Evolutionary conservation across 2,113 vertebrate species (phyloP), one percentile per base, ranked within the genome.

Genomic region (Archocentrus centrarchus): DNA sequence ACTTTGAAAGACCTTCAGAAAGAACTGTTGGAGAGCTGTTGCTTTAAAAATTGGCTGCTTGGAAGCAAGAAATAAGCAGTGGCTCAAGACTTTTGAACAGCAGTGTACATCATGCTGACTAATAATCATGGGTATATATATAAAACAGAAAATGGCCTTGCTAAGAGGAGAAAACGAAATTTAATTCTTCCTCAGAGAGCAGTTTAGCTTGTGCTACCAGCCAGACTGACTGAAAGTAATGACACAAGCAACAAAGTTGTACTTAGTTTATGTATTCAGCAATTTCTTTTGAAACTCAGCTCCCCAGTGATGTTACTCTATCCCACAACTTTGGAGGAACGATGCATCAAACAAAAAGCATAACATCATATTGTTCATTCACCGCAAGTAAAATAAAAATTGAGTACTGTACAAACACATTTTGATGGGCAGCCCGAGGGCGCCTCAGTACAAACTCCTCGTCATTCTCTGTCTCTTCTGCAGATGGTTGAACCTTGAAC

Each of bases 401-500:
- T n/a, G 47, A 73, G 2, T 55, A 35, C 20, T 2, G 0, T 35
- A 55, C 47, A n/a, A 55, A 35, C 27, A 73, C 18, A 0, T 55
- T 73, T 32, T 73, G 68, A 73, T 55, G 20, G 27, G 47, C 27
- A 77, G 22, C 75, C n/a, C 55, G 58, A 59, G 35, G 75, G 22
- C 32, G 0, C 75, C 75, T 18, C 22, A 7, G 6, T 18, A 39
- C 77, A 73, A 75, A 41, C 57, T 35, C 20, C 39, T 7, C 55
- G 27, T 73, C 4, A 8, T 55, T 64, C 14, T 30, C 55, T 78
- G 66, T 87, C 32, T 70, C 59, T 35, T 20, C 63, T 68, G 60
- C 82, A 85, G 82, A 57, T 47, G 59, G 32, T 66, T 75, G 30
- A 84, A 68, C 41, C 73, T 64, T 55, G 73, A 60, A 75, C 63